phyloP scores from a whole-genome alignment of 92 coral and sea anemone genomes.

The Pocillopora grandis region DNA sequence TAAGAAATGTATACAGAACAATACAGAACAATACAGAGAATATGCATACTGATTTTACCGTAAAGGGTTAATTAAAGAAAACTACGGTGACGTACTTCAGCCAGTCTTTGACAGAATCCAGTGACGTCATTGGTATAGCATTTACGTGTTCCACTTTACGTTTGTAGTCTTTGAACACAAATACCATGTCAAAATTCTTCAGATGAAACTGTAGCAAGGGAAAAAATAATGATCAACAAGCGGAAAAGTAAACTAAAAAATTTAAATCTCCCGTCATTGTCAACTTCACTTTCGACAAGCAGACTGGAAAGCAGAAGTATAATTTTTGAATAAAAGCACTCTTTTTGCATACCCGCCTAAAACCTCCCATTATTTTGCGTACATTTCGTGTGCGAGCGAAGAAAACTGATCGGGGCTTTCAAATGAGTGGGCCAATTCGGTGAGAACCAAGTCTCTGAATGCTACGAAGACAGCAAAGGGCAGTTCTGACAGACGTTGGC shows the following conservation, averaged over 20 bases:
- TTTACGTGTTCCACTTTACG: conserved; percentile 97
- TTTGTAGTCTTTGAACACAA: conserved; percentile 98
- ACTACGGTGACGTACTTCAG: conserved; percentile 68
- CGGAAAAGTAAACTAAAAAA: background rate
- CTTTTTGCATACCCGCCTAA: too few species aligned
- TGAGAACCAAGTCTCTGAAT: too few species aligned
- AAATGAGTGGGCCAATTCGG: too few species aligned
- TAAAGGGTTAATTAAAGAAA: background rate
- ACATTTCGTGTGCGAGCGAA: too few species aligned
- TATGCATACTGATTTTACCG: too few species aligned
- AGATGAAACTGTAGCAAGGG: conserved; percentile 76
- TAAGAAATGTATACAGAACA: too few species aligned
- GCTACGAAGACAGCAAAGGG: too few species aligned
- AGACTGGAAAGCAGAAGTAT: background rate
- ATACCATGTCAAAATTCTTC: conserved; percentile 99
- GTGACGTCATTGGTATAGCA: conserved; percentile 98
- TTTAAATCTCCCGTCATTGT: background rate
- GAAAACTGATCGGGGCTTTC: too few species aligned
- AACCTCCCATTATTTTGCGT: too few species aligned
- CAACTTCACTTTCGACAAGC: background rate
- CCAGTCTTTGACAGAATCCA: conserved; percentile 99
- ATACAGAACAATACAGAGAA: too few species aligned
- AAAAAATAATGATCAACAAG: background rate
- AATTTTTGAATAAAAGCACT: too few species aligned
- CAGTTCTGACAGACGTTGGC: too few species aligned